Percentiles rank a stretch among this genome's conserved stretches.
Conservation (phyloP, 2,797 vertebrate genomes). For the Microctenopoma lineatum region DNA sequence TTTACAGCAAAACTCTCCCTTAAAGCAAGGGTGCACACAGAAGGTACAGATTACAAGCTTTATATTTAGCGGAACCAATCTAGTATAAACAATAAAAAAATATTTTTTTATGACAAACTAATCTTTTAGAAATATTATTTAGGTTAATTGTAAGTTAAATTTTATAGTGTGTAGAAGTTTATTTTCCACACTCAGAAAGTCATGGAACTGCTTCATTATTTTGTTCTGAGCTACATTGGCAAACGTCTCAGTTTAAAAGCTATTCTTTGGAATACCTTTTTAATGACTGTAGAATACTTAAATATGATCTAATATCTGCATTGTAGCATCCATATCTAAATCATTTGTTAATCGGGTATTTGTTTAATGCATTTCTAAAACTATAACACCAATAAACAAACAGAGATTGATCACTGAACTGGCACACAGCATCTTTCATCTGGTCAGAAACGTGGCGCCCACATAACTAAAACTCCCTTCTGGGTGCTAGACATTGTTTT, state of each 20-base stretch:
- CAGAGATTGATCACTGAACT: conserved; percentile 17
- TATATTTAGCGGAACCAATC: no score
- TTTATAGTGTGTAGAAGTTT: neutral
- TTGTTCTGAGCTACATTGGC: neutral
- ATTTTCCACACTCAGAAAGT: neutral
- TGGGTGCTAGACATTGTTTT: conserved; percentile 64
- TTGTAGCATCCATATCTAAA: neutral
- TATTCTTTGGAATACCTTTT: no score
- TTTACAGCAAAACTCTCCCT: no score
- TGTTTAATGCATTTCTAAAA: conserved; percentile 35
- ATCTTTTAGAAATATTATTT: no score
- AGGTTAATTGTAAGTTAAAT: no score
- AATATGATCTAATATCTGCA: neutral
- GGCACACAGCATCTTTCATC: conserved; percentile 48
- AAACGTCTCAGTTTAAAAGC: neutral
- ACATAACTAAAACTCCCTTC: conserved; percentile 47
- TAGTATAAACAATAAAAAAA: no score
- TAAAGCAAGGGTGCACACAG: no score
- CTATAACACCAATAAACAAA: conserved; percentile 27
- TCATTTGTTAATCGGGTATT: conserved; percentile 13
- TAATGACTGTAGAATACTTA: no score
- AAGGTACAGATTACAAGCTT: no score
- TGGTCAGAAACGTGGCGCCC: conserved; percentile 49
- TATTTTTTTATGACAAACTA: no score
- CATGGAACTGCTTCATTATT: neutral